A percentile compares a stretch with the other conserved stretches of the same genome.
These are phyloP conservation scores for Brachionus plicatilis DNA, from an alignment of 1,140 invertebrate species.

Conservation along the genomic window DNA sequence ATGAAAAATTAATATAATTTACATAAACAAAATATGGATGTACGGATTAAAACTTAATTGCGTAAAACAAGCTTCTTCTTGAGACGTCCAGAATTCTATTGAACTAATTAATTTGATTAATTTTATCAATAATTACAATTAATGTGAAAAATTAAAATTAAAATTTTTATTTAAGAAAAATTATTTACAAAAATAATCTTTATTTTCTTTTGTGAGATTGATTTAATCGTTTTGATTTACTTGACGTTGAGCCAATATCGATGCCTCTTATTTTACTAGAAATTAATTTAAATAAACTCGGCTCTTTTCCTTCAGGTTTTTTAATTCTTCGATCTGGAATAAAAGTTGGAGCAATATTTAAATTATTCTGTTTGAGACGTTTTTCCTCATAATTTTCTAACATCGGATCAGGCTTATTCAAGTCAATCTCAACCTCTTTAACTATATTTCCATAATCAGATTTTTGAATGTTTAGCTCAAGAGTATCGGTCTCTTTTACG, in stretches of 20 bases:
- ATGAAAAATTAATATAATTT: too few relatives aligned
- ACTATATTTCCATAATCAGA: background rate
- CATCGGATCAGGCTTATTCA: background rate
- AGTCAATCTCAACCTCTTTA: background rate
- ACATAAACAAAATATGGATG: too few relatives aligned
- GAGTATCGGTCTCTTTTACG: background rate
- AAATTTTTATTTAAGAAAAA: background rate
- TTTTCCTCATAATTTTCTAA: background rate
- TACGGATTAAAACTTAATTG: too few relatives aligned
- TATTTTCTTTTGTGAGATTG: background rate
- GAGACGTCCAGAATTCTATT: too few relatives aligned
- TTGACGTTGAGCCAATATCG: background rate
- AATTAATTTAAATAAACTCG: background rate
- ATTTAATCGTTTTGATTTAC: background rate
- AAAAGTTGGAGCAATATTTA: slow-evolving; percentile 8
- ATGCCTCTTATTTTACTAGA: slow-evolving; percentile 4
- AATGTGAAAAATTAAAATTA: background rate
- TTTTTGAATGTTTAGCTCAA: background rate
- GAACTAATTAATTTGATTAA: too few relatives aligned
- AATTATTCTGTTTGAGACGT: background rate
- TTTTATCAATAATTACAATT: too few relatives aligned
- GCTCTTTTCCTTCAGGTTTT: slow-evolving; percentile 36
- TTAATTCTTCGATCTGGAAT: slow-evolving; percentile 4
- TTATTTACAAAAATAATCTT: background rate
- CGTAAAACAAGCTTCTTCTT: too few relatives aligned